Base-by-base conservation (phyloP, 2,113 vertebrate species). In the Irena cyanogastra region DNA sequence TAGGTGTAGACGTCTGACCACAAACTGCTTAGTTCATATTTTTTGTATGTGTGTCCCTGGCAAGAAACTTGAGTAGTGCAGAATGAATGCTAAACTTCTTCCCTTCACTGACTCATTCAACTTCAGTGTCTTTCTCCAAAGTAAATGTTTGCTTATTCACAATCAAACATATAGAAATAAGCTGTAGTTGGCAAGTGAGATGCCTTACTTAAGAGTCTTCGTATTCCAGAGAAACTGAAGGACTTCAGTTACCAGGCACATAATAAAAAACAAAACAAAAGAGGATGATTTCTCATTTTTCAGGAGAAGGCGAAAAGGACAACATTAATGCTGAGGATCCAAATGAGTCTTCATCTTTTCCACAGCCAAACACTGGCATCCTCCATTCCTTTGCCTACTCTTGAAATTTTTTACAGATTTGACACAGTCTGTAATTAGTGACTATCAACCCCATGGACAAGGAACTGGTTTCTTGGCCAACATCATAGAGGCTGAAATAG, bases 401-500 rank as follows among this genome's bases (percentile, higher is more conserved):
- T 59, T 72, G 50, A 87, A 53, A 63, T 28, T 57, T 81, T 41
- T 47, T 47, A 23, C 26, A 68, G 23, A 49, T 65, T 83, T 76
- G 50, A 27, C 42, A 69, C 14, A 31, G 30, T n/a, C 21, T 65
- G 13, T 54, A 54, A 84, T 27, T n/a, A 60, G 11, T 49, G 28
- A 41, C 19, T 59, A 35, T 31, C 42, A 76, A 60, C 12, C 2
- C 31, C 44, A 49, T 1, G 6, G 45, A 16, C 0, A 0, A 88
- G 23, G 61, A 93, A 26, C 7, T 57, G 11, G 9, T 69, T 61
- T 83, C 33, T 69, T 61, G 16, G 54, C 30, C 26, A 60, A 3
- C 23, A 35, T 60, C 0, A 2, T 16, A 64, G 23, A 13, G 22
- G 3, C 9, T 69, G 45, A 72, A 76, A 82, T 35, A 90, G 20